A percentile compares a stretch with the other conserved stretches of the same genome.
Evolutionary conservation across 23 tunicate genomes (phyloP).

Genomic region (Oikopleura dioica): DNA sequence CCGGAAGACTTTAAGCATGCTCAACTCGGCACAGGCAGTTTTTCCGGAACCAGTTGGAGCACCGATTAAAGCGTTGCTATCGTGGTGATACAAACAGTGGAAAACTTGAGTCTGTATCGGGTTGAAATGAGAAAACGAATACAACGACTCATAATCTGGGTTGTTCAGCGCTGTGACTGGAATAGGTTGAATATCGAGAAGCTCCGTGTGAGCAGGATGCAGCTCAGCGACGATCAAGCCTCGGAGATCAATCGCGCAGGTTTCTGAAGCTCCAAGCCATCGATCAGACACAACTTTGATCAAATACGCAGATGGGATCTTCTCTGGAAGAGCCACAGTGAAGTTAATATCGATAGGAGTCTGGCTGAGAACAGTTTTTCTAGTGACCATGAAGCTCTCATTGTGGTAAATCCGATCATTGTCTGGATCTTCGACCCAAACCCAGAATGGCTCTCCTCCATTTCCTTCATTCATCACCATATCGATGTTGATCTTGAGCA

Average conservation of each 20-base stretch:
- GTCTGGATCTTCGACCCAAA: constrained; percentile 98
- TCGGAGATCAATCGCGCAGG: constrained; percentile 67
- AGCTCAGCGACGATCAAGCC: constrained; percentile 70
- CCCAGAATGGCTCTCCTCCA: constrained; percentile 75
- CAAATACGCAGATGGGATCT: constrained; percentile 74
- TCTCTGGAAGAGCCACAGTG: constrained; percentile 73
- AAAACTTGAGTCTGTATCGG: constrained; percentile 72
- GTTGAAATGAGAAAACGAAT: constrained; percentile 94
- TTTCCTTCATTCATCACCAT: constrained; percentile 33
- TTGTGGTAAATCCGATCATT: constrained; percentile 83
- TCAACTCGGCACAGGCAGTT: constrained; percentile 66
- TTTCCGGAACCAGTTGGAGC: constrained; percentile 96
- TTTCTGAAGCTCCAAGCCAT: constrained; percentile 62
- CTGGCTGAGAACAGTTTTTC: constrained; percentile 46
- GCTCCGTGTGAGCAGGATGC: constrained; percentile 96
- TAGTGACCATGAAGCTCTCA: constrained; percentile 38
- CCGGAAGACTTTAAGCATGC: constrained; percentile 47
- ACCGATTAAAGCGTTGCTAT: constrained; percentile 49
- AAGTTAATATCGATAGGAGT: constrained; percentile 39
- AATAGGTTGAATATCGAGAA: constrained; percentile 72
- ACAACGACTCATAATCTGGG: constrained; percentile 28
- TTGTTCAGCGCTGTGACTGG: constrained; percentile 53
- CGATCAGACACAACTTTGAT: constrained; percentile 72
- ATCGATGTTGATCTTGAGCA: constrained; percentile 21
- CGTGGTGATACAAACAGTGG: constrained; percentile 78